Evolutionary conservation across 2,113 vertebrate genomes (phyloP).

Genomic region (Megaleporinus macrocephalus): DNA sequence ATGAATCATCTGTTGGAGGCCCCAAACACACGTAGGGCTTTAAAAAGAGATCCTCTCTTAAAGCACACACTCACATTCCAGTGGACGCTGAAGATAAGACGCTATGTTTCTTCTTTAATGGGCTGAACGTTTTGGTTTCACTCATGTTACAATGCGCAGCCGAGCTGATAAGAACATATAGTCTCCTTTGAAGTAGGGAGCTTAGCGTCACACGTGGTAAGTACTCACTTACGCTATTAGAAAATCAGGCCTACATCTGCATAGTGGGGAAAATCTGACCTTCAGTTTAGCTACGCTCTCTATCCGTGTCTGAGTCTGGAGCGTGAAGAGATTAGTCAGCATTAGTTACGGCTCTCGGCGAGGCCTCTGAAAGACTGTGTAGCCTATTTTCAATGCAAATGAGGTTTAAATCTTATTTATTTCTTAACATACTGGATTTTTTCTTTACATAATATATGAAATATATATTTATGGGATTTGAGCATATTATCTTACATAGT

Average conservation of each 20-base stretch:
- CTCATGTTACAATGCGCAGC: neutral
- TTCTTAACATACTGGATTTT: no score
- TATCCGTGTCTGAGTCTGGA: neutral
- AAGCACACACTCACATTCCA: neutral
- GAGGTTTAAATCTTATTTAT: no score
- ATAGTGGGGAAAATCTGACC: neutral
- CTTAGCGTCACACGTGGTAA: neutral
- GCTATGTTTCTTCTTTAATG: neutral
- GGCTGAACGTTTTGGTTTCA: neutral
- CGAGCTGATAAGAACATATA: neutral
- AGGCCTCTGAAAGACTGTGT: neutral
- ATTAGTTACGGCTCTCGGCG: neutral
- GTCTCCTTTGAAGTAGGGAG: neutral
- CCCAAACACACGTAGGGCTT: conserved; percentile 1
- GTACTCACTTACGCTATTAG: neutral
- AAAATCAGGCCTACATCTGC: neutral
- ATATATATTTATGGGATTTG: no score
- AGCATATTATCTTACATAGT: no score
- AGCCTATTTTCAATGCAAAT: neutral
- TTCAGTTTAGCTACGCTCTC: neutral
- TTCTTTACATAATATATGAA: no score
- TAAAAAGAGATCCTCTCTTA: neutral
- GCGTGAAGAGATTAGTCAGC: neutral
- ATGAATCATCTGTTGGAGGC: neutral
- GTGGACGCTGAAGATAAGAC: neutral